These are phyloP conservation scores for Garrulus glandarius DNA, from an alignment of 2,797 vertebrate species.

Conservation along the genomic window DNA sequence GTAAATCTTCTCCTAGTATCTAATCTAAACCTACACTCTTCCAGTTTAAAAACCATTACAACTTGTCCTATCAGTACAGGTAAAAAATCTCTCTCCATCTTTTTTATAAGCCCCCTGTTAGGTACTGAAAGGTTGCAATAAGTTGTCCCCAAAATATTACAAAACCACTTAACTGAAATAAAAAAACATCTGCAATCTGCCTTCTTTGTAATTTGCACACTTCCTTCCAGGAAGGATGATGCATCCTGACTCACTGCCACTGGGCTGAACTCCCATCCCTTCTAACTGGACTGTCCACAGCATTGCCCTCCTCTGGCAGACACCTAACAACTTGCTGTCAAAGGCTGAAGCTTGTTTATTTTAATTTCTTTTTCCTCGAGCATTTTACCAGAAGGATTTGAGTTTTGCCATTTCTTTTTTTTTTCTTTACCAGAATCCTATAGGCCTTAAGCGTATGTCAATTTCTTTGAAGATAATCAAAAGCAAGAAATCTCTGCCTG, in stretches of 20 bases:
- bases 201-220: neutral
- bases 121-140: neutral
- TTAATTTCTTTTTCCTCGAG: neutral
- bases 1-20: neutral
- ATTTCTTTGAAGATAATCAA: neutral
- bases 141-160: neutral
- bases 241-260: neutral
- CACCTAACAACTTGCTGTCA: neutral
- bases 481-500: neutral
- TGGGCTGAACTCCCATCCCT: neutral
- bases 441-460: neutral
- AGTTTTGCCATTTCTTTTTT: neutral
- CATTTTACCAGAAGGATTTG: neutral
- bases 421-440: neutral
- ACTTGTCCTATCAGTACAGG: neutral
- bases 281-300: neutral
- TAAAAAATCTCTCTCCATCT: neutral
- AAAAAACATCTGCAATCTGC: fast-evolving
- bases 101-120: neutral
- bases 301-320: neutral
- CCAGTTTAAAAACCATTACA: neutral
- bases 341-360: neutral
- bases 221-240: neutral
- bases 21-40: neutral
- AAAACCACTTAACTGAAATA: neutral